Evolutionary conservation across 2,797 vertebrate genomes (phyloP), one percentile per base, ranked within the genome.

Genomic region (Rhynchonycteris naso): DNA sequence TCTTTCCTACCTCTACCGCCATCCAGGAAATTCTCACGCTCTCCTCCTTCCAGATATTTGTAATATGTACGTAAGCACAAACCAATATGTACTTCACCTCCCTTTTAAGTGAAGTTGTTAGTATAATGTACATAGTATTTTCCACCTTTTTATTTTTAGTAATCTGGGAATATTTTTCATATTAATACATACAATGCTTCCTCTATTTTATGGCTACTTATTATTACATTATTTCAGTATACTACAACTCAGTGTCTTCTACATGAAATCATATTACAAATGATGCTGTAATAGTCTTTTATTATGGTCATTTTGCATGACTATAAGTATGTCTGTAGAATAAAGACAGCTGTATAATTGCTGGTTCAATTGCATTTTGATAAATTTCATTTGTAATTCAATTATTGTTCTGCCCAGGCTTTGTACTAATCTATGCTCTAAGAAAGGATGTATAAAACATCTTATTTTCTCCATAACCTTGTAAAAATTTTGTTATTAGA

Each of bases 21-120:
- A 71, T 74, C n/a, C 11, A 87, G n/a, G 30, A 69, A 50, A 47
- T 71, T 95, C 50, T 12, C 21, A 83, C 18, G 88, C 7, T 90
- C 24, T 91, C 33, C 21, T 88, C 66, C 74, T 90, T 89, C 58
- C n/a, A 86, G 47, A 68, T 94, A 80, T 56, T 82, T 96, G 74
- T 94, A 52, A 66, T 87, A 26, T 81, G 59, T 84, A 15, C 50
- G 16, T 56, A 84, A 90, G 26, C 59, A 97, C 78, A 92, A 86
- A 21, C 1, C 22, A 85, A 89, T 33, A 75, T 61, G 54, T 1
- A 33, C 3, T 86, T 21, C 58, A 72, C 24, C 24, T 87, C 22
- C 22, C 43, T 47, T 93, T 50, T 69, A 91, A 88, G 71, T 93
- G 78, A 0, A 82, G 14, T 81, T 59, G 22, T 54, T 88, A 69